Evolutionary conservation across 2,113 vertebrate genomes (phyloP).

Genomic region (Apeltes quadracus): DNA sequence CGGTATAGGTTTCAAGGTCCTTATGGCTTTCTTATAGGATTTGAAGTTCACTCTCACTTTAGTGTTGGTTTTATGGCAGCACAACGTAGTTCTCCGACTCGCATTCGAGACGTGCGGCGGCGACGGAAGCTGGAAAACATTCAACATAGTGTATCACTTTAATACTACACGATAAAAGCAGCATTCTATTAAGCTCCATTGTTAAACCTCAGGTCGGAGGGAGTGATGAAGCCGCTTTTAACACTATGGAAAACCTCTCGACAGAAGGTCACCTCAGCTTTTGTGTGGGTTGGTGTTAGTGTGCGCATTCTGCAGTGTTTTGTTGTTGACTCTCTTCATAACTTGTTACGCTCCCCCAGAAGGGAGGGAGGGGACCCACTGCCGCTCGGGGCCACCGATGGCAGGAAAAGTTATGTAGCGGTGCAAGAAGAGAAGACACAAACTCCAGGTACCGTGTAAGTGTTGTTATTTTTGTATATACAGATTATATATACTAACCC

Average conservation of each 20-base stretch:
- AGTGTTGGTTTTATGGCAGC: conserved; percentile 52
- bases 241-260: conserved; percentile 29
- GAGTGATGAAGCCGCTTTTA: conserved; percentile 27
- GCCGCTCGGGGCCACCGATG: too few species aligned
- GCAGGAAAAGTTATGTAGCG: too few species aligned
- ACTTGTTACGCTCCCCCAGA: too few species aligned
- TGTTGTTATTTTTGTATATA: too few species aligned
- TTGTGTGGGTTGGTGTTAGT: conserved; percentile 5
- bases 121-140: conserved; percentile 36
- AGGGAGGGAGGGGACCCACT: too few species aligned
- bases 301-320: conserved; percentile 5
- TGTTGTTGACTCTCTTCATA: conserved; percentile 32
- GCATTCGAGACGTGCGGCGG: conserved; percentile 12
- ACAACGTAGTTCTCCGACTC: conserved; percentile 35
- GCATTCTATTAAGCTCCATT: conserved; percentile 36
- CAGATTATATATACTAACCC: too few species aligned
- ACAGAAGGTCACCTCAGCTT: conserved; percentile 23
- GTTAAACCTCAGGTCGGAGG: conserved; percentile 2
- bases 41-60: conserved; percentile 32
- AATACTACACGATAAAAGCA: conserved; percentile 16
- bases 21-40: conserved; percentile 65
- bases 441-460: too few species aligned
- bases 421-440: too few species aligned
- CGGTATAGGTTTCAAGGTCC: conserved; percentile 51
- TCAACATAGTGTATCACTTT: conserved; percentile 30